These are phyloP conservation scores for Acrocera orbiculus DNA, from an alignment of 2,888 invertebrate species.

Conservation along the genomic window DNA sequence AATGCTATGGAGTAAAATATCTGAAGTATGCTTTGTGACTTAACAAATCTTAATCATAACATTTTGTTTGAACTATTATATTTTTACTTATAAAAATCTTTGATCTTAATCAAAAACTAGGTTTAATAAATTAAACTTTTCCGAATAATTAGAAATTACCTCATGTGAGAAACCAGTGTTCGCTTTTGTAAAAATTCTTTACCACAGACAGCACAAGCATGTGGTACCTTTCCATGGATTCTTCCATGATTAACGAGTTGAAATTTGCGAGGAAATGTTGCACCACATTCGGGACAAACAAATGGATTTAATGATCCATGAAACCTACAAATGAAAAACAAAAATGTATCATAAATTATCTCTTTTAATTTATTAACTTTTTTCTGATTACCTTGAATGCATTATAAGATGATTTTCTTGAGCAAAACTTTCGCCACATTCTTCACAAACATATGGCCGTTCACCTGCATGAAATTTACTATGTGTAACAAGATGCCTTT, in stretches of 20 bases:
- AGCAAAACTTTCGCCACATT: conserved; percentile 86
- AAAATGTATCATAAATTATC: neutral
- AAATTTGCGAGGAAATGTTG: conserved; percentile 69
- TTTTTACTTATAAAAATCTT: too few relatives aligned
- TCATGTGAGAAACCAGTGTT: conserved; percentile 64
- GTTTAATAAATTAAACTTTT: too few relatives aligned
- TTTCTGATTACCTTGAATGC: conserved; percentile 30
- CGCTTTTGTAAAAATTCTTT: conserved; percentile 74
- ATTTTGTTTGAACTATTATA: neutral
- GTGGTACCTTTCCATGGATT: conserved; percentile 62
- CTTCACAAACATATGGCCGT: conserved; percentile 66
- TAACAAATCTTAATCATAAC: too few relatives aligned
- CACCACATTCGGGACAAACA: conserved; percentile 79
- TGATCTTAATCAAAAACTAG: too few relatives aligned
- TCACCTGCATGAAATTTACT: conserved; percentile 76
- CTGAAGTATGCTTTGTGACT: too few relatives aligned
- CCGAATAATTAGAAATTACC: conserved; percentile 34
- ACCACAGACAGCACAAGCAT: conserved; percentile 64
- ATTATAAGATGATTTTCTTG: conserved; percentile 59
- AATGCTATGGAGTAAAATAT: too few relatives aligned
- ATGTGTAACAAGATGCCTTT: conserved; percentile 67
- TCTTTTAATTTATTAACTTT: neutral
- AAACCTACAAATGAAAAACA: conserved; percentile 36
- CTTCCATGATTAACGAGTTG: conserved; percentile 71
- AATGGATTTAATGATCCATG: conserved; percentile 95